Conservation (phyloP, 2,113 vertebrate genomes). For the Myocastor coypus region DNA sequence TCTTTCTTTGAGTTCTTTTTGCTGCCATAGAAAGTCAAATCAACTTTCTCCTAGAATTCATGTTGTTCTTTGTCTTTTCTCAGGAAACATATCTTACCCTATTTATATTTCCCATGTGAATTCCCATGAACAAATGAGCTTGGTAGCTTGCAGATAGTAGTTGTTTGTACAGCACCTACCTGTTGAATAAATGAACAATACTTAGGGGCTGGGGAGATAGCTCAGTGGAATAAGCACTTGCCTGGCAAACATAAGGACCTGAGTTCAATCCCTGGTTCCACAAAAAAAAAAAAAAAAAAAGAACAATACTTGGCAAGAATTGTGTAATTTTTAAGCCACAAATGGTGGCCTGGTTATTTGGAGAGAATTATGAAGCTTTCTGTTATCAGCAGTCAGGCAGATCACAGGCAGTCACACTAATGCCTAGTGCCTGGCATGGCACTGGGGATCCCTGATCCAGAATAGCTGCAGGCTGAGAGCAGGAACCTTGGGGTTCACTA, state of each 20-base stretch:
- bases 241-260: too few relatives aligned
- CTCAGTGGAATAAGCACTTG: too few relatives aligned
- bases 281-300: too few relatives aligned
- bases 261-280: too few relatives aligned
- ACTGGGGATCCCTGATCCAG: neutral
- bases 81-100: neutral
- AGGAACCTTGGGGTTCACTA: neutral
- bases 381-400: neutral
- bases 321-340: constrained; percentile 18
- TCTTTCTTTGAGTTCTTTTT: neutral
- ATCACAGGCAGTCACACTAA: neutral
- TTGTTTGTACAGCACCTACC: constrained; percentile 15
- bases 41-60: constrained; percentile 28
- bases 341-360: neutral
- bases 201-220: too few relatives aligned
- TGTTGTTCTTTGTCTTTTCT: neutral
- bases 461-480: neutral
- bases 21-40: neutral
- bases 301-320: neutral
- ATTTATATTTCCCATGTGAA: neutral
- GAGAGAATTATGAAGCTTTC: neutral
- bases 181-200: constrained; percentile 14
- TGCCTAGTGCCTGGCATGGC: neutral
- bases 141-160: neutral
- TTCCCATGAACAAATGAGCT: neutral